Evolutionary conservation across 2,797 vertebrate genomes (phyloP), one percentile per base, ranked within the genome.

Genomic region (Characodon lateralis): DNA sequence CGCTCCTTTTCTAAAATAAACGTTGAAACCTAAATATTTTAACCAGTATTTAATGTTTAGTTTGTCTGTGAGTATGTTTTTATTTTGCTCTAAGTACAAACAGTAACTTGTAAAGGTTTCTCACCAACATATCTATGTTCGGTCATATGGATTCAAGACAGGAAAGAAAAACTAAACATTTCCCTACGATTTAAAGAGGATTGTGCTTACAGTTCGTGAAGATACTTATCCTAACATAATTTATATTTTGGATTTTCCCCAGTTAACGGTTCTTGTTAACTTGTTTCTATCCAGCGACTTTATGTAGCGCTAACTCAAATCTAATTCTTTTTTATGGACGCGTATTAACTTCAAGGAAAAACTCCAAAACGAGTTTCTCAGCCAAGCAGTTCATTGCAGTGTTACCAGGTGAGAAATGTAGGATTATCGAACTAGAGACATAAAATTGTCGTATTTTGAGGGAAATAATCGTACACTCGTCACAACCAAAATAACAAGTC

Each of bases 41-140:
- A n/a, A 8, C 0, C 5, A 0, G 0, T 58, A 0, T 48, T 6
- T 76, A 18, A 13, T 28, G 13, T 61, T 28, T 14, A 0, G 0
- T 5, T 4, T 6, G 6, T 18, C 0, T 5, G 1, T 24, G 3
- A 3, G 3, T 9, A 6, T 5, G 9, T 6, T 14, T 0, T 6
- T 35, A 35, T 35, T 68, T 55, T 14, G 43, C 3, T 71, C 24
- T 72, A 1, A 41, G 1, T 74, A 24, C 68, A 50, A 80, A 80
- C 69, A 35, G 55, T 39, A 35, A 80, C 31, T 82, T 74, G 13
- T 74, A 63, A 6, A 10, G 8, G 24, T 24, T 72, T 87, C 77
- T 39, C n/a, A 78, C 5, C 74, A n/a, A 83, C 65, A 84, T 87
- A 31, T 81, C 85, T 83, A 86, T 90, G 74, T 90, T 87, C 74